Evolutionary conservation across 1,140 invertebrate species (phyloP).

Genomic region (Cydia splendana): DNA sequence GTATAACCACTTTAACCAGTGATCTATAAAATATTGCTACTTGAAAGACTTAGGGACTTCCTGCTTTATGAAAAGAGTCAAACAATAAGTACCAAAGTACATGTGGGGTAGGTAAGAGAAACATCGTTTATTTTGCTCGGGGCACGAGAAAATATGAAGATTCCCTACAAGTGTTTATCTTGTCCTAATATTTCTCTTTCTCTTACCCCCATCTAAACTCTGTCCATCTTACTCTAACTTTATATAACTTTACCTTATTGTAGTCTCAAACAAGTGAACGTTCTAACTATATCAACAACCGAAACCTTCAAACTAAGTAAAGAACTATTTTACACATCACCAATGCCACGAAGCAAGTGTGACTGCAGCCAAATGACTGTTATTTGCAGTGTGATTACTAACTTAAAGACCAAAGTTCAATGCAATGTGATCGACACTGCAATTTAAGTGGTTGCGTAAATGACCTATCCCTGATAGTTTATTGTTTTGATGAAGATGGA

Average conservation of each 20-base stretch:
- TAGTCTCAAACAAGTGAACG: not conserved
- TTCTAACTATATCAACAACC: not conserved
- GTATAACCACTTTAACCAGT: too few species aligned
- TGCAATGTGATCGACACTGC: conserved; percentile 28
- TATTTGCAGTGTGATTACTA: conserved; percentile 28
- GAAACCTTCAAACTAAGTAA: conserved; percentile 13
- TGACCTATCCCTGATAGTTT: conserved; percentile 15
- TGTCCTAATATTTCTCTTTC: too few species aligned
- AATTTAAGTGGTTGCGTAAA: conserved; percentile 20
- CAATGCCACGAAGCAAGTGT: conserved; percentile 19
- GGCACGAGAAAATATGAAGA: too few species aligned
- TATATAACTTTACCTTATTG: not conserved
- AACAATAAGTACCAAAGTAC: not conserved
- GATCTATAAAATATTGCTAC: too few species aligned
- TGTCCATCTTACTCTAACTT: too few species aligned
- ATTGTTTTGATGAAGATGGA: conserved; percentile 30
- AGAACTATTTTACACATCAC: conserved; percentile 25
- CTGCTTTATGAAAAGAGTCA: not conserved
- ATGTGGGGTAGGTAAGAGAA: too few species aligned
- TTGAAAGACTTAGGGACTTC: too few species aligned
- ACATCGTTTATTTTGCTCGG: too few species aligned
- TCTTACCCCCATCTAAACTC: too few species aligned
- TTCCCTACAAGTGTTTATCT: too few species aligned
- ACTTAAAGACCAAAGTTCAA: conserved; percentile 32
- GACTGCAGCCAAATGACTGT: conserved; percentile 24